Evolutionary conservation across 2,113 vertebrate species (phyloP).

Genomic region (Alaudala cheleensis): DNA sequence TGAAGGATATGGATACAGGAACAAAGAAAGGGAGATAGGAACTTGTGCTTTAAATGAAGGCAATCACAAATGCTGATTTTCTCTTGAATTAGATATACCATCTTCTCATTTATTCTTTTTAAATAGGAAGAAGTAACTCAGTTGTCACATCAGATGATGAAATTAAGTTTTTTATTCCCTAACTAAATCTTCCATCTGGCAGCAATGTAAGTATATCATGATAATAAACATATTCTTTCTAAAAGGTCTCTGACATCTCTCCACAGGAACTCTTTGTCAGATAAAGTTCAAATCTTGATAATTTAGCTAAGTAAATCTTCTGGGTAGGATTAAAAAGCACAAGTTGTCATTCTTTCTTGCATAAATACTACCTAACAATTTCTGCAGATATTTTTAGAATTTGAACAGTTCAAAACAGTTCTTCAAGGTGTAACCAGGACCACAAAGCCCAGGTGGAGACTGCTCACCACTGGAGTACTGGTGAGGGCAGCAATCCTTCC

Average conservation of each 20-base stretch:
- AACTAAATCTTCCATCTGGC: background rate
- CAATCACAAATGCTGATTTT: background rate
- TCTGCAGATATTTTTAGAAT: background rate
- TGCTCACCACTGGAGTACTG: background rate
- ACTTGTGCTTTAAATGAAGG: background rate
- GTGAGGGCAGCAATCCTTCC: background rate
- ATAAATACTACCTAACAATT: background rate
- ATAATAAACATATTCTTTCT: background rate
- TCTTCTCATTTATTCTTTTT: background rate
- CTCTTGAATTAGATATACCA: background rate
- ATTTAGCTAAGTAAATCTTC: slow-evolving; percentile 1
- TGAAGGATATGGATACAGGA: background rate
- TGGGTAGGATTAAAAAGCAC: background rate
- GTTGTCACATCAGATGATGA: background rate
- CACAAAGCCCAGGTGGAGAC: background rate
- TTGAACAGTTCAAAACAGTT: background rate
- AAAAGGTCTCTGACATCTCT: background rate
- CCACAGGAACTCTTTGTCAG: background rate
- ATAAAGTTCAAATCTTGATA: slow-evolving; percentile 18
- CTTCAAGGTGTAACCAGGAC: background rate
- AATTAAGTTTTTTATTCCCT: background rate
- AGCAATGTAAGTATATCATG: background rate
- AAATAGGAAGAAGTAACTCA: background rate
- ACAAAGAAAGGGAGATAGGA: background rate
- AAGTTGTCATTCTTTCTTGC: background rate